These are phyloP conservation scores for Riptortus pedestris DNA, from an alignment of 1,140 invertebrate species.

Conservation along the genomic window DNA sequence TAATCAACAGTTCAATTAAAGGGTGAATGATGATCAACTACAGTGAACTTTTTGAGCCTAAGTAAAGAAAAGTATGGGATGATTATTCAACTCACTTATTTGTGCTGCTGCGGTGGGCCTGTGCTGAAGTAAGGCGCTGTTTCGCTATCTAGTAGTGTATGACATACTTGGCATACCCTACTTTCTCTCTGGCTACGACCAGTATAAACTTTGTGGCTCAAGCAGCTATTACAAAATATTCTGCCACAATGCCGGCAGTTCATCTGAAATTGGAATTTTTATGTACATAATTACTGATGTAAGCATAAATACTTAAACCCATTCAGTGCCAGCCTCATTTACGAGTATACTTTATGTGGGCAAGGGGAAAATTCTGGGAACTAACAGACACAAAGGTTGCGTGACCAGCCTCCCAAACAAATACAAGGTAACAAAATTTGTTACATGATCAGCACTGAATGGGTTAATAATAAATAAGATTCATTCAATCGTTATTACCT, in stretches of 20 bases:
- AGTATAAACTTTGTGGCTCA: conserved; percentile 66
- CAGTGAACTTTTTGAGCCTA: too few relatives aligned
- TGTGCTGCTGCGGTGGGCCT: conserved; percentile 50
- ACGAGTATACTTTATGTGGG: background rate
- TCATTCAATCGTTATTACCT: too few relatives aligned
- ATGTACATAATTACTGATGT: too few relatives aligned
- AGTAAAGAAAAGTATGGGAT: too few relatives aligned
- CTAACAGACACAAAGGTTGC: background rate
- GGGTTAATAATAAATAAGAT: too few relatives aligned
- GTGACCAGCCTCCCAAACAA: too few relatives aligned
- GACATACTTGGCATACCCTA: conserved; percentile 92
- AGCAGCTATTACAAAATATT: conserved; percentile 84
- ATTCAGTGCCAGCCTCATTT: too few relatives aligned
- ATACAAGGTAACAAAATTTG: too few relatives aligned
- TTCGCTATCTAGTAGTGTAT: conserved; percentile 87
- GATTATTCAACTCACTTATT: too few relatives aligned
- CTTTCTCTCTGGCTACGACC: conserved; percentile 76
- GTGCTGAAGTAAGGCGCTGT: conserved; percentile 91
- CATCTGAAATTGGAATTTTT: conserved; percentile 49
- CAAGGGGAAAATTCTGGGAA: background rate
- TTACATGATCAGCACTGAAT: too few relatives aligned
- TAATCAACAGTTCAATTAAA: too few relatives aligned
- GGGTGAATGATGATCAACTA: too few relatives aligned
- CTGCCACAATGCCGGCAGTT: conserved; percentile 92
- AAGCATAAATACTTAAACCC: background rate